phyloP scores from a whole-genome alignment of 1,140 invertebrate species.

The Rhopalosiphum padi region DNA sequence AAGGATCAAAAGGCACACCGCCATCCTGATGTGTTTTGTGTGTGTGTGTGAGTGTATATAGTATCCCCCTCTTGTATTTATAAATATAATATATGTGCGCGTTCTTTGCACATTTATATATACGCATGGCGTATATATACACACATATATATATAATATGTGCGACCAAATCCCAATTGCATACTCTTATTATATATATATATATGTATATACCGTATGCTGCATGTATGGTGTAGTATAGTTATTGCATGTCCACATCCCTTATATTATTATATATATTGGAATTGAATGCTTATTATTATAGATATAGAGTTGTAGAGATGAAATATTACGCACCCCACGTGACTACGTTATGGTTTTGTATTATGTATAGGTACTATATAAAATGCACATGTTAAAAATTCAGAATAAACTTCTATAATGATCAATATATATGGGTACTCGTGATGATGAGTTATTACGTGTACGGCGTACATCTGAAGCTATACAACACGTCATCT shows the following conservation, averaged over 20 bases:
- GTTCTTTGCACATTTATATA: background rate
- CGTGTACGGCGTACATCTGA: too few relatives aligned
- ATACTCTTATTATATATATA: background rate
- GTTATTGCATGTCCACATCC: background rate
- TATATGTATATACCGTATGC: background rate
- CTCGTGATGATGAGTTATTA: too few relatives aligned
- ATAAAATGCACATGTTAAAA: too few relatives aligned
- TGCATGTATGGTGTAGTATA: background rate
- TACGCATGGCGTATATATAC: background rate
- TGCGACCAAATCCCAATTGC: background rate
- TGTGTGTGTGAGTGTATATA: background rate
- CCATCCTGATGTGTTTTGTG: background rate
- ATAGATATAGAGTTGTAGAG: background rate
- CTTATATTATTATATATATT: background rate
- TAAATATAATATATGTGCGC: background rate
- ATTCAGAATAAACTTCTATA: too few relatives aligned
- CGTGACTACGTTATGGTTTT: background rate
- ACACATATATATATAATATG: background rate
- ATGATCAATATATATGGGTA: too few relatives aligned
- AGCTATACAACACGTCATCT: too few relatives aligned
- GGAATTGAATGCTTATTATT: background rate
- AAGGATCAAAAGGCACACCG: slow-evolving; percentile 4
- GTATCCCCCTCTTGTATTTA: background rate
- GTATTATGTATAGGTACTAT: background rate
- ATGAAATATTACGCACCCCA: background rate